These are phyloP conservation scores for Aphaenogaster floridana DNA, from an alignment of 1,140 invertebrate genomes.

Conservation along the genomic window DNA sequence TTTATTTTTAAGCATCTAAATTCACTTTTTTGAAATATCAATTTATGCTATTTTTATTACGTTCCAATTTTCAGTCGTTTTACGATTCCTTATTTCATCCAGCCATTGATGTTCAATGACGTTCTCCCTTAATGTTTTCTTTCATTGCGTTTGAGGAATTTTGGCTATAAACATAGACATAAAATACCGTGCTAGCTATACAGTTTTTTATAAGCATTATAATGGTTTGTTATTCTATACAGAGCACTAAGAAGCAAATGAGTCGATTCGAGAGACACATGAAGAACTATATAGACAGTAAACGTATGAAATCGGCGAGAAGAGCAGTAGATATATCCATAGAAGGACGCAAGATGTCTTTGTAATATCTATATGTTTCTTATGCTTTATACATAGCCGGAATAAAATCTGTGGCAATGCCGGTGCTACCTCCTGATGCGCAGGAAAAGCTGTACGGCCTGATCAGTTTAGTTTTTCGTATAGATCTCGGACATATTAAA, in stretches of 20 bases:
- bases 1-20: background rate
- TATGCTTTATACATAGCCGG: background rate
- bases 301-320: constrained; percentile 92
- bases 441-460: background rate
- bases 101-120: background rate
- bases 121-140: background rate
- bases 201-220: background rate
- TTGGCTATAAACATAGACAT: background rate
- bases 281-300: constrained; percentile 95
- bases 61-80: background rate
- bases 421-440: background rate
- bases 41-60: constrained; percentile 49
- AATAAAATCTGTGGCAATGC: background rate
- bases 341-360: constrained; percentile 97
- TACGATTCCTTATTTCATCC: background rate
- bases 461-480: background rate
- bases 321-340: constrained; percentile 97
- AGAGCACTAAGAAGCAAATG: constrained; percentile 93
- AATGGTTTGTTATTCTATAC: constrained; percentile 75
- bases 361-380: constrained; percentile 87
- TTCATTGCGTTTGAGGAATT: background rate
- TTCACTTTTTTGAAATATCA: constrained; percentile 10
- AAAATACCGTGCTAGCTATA: background rate
- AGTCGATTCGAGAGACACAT: constrained; percentile 96
- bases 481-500: background rate